Conservation (phyloP, 1,140 invertebrate species). For the Monomorium pharaonis region DNA sequence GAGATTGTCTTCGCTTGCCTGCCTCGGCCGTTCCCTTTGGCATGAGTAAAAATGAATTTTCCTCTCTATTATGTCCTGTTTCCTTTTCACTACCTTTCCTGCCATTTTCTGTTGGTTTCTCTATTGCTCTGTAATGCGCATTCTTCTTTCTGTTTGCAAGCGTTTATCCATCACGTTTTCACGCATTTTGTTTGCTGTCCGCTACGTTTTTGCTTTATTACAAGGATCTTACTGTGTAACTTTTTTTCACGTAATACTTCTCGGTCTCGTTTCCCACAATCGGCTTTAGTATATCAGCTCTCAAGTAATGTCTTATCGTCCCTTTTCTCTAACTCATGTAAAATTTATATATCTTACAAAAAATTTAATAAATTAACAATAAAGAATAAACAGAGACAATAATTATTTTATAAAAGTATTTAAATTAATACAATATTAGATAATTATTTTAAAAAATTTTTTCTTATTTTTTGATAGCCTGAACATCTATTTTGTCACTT, state of each 20-base stretch:
- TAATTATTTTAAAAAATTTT: neutral
- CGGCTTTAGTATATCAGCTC: no score
- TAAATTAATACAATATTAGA: neutral
- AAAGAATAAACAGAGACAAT: neutral
- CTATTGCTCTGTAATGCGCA: constrained; percentile 45
- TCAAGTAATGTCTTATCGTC: no score
- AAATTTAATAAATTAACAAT: constrained; percentile 27
- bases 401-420: neutral
- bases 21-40: constrained; percentile 39
- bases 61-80: constrained; percentile 50
- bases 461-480: neutral
- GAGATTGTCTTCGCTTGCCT: constrained; percentile 46
- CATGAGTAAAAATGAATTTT: constrained; percentile 55
- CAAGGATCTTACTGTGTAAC: neutral
- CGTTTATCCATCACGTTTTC: constrained; percentile 39
- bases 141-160: constrained; percentile 29
- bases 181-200: constrained; percentile 37
- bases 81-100: constrained; percentile 43
- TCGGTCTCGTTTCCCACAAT: neutral
- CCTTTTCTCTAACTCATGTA: neutral
- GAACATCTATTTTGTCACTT: neutral
- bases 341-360: neutral
- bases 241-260: neutral
- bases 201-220: constrained; percentile 49
- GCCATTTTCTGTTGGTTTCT: constrained; percentile 33